Percentiles rank a stretch among this genome's conserved stretches.
These are phyloP conservation scores for Acipenser ruthenus DNA, from an alignment of 2,797 vertebrate species.

Conservation along the genomic window DNA sequence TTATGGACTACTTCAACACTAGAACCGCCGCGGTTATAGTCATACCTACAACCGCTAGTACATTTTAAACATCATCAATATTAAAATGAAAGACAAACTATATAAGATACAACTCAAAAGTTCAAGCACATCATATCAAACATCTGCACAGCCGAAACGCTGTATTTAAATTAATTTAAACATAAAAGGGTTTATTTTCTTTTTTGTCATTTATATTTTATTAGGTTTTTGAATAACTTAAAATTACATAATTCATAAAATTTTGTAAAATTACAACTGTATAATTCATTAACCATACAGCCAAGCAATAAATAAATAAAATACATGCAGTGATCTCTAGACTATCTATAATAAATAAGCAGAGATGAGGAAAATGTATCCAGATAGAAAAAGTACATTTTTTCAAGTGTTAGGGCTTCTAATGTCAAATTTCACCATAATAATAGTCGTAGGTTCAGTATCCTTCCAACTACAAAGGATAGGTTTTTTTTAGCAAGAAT, in stretches of 20 bases:
- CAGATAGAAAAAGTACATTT: not conserved
- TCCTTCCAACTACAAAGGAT: not conserved
- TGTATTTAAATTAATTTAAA: too few species aligned
- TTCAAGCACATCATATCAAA: too few species aligned
- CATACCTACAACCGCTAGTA: too few species aligned
- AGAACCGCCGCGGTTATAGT: too few species aligned
- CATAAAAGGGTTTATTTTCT: too few species aligned
- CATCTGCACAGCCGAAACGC: too few species aligned
- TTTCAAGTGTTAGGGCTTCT: not conserved
- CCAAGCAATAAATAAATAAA: not conserved
- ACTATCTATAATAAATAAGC: not conserved
- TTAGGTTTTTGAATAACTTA: too few species aligned
- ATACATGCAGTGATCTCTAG: not conserved
- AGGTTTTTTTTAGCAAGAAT: not conserved
- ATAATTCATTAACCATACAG: not conserved
- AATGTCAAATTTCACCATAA: not conserved
- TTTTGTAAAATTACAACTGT: not conserved
- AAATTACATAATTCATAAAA: not conserved
- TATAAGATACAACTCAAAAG: too few species aligned
- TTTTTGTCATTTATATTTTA: too few species aligned
- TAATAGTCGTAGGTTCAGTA: not conserved
- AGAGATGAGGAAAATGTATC: not conserved
- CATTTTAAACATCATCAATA: too few species aligned
- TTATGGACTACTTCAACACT: too few species aligned
- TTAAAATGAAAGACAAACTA: too few species aligned